Base-by-base conservation (phyloP, 2,888 invertebrate genomes). In the Nymphalis c-album region DNA sequence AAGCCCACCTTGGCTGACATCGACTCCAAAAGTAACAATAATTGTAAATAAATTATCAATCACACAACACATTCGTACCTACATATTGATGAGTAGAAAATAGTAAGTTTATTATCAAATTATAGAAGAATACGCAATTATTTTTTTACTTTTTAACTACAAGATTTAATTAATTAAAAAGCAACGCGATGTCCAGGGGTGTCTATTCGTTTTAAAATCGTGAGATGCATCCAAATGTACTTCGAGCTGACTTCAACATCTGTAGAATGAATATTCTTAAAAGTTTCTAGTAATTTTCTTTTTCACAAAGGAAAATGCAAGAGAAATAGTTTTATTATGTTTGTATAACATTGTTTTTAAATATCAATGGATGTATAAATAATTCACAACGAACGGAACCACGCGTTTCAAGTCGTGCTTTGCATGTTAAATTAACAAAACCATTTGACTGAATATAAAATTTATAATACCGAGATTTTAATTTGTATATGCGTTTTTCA, bases 151-250 rank as follows among this genome's bases (percentile, higher is more conserved):
- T n/a, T n/a, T n/a, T n/a, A n/a, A n/a, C 60, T 64, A 51, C 63
- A 63, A 69, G 69, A 65, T 57, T 63, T 71, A 71, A 74, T 73
- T 73, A 73, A 74, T 73, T 73, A 71, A 71, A n/a, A 69, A 71
- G 48, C 65, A 67, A 64, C 53, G 70, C 61, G 63, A 66, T 53
- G 65, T 68, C 71, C 70, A 67, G 51, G 70, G 67, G 67, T 65
- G 66, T 66, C 68, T 64, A 59, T 64, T 67, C 64, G 60, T 46
- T 60, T 69, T 67, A 59, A 60, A 58, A 69, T 71, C 72, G 66
- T 74, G 70, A 67, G 68, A 65, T 66, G 74, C 71, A 74, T 74
- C 70, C 68, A 68, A 71, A 73, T 71, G 69, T 64, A 64, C 62
- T 57, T 10, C 20, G 13, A 68, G 72, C 69, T 69, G 71, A 71